Evolutionary conservation across 2,113 vertebrate species (phyloP), one percentile per base, ranked within the genome.

Genomic region (Solea solea): DNA sequence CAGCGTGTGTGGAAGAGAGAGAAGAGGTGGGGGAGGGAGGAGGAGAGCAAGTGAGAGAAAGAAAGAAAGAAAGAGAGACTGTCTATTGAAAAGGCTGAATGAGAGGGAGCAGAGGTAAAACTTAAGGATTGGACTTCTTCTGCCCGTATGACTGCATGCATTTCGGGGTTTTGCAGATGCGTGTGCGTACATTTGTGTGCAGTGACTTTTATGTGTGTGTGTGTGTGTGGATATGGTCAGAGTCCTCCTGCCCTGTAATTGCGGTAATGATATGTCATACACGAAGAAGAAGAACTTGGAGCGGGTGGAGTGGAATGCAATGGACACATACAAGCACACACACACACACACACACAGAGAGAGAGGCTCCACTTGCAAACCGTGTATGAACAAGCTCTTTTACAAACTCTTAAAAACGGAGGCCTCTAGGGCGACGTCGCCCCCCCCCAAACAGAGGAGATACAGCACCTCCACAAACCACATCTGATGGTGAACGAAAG

Each of bases 181-280:
- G 58, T 73, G 64, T 10, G 45, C 54, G 58, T 60, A 52, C n/a
- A 66, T 76, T 74, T 69, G 58, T 69, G 58, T 44, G 59, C 53
- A 45, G 8, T 0, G 8, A 44, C 51, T 48, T 12, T 54, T 72
- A 58, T 46, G 25, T 46, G 75, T 78, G 71, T 63, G 52, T 50
- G 28, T 10, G 53, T 40, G 64, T 64, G 58, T 21, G n/a, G 40
- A 40, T 69, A 69, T 54, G 73, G 87, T 79, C 69, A 6, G 59
- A 78, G 70, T 87, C 81, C 51, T 80, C 79, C 60, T 83, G 82
- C 88, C 89, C 85, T 91, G 82, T 92, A 88, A 90, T 92, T 91
- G 91, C 57, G 49, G 69, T 91, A 91, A 92, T 92, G 86, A 92
- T 75, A 91, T 87, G 87, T 91, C 85, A 87, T 90, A 81, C 80